Conservation (phyloP, 2,888 invertebrate species). For the Petrophora chlorosata region DNA sequence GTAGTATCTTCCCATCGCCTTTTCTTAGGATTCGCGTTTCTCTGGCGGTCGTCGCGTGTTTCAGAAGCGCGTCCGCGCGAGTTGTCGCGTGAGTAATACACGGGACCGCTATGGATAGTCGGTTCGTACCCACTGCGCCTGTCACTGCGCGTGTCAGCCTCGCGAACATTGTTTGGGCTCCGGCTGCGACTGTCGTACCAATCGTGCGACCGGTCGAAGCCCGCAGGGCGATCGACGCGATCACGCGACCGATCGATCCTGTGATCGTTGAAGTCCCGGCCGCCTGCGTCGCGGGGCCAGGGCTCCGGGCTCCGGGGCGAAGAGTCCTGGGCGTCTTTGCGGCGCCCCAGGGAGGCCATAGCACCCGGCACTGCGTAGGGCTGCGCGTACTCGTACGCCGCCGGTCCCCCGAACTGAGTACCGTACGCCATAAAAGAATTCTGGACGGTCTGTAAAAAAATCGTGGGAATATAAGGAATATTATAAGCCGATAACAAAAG, state of each 20-base stretch:
- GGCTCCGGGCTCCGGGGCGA: background rate
- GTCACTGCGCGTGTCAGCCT: too few relatives aligned
- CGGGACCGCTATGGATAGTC: too few relatives aligned
- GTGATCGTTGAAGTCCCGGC: too few relatives aligned
- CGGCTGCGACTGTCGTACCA: too few relatives aligned
- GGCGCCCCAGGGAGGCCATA: too few relatives aligned
- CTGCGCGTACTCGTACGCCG: background rate
- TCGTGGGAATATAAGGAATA: slow-evolving; percentile 7
- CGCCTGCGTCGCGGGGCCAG: too few relatives aligned
- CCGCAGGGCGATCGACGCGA: background rate
- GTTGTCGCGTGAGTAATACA: too few relatives aligned
- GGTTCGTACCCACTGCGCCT: too few relatives aligned
- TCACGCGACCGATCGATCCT: too few relatives aligned
- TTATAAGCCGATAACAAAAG: background rate
- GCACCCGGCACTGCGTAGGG: slow-evolving; percentile 12
- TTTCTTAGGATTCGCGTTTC: background rate
- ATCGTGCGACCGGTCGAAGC: background rate
- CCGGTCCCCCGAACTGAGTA: slow-evolving; percentile 11
- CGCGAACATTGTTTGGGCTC: too few relatives aligned
- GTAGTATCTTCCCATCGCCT: background rate
- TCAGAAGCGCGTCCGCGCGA: background rate
- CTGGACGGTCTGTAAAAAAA: slow-evolving; percentile 31
- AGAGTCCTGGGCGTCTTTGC: too few relatives aligned
- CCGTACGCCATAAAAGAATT: slow-evolving; percentile 21
- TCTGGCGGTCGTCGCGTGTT: background rate